These are phyloP conservation scores for Canis aureus DNA, from an alignment of 2,113 vertebrate species.

Conservation along the genomic window DNA sequence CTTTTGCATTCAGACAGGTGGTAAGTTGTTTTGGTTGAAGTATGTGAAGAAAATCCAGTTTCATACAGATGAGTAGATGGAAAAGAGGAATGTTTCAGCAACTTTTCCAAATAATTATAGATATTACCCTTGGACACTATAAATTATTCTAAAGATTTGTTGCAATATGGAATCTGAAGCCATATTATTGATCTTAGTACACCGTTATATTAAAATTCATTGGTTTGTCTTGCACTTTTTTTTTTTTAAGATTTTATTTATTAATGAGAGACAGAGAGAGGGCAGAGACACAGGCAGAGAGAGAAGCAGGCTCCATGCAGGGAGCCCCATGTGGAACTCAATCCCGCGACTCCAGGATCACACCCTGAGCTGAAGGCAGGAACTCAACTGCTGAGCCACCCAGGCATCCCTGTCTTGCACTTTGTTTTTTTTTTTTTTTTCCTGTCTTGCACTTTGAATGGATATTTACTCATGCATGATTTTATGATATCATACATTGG, in stretches of 20 bases:
- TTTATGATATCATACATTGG: constrained; percentile 22
- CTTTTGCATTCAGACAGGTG: background rate
- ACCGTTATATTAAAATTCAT: constrained; percentile 20
- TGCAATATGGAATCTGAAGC: constrained; percentile 30
- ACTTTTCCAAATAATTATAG: background rate
- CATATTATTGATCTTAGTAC: constrained; percentile 5
- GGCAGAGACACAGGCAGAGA: no score
- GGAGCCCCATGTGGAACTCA: no score
- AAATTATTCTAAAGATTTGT: background rate
- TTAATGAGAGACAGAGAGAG: no score
- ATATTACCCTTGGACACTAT: constrained; percentile 1
- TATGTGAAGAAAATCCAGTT: background rate
- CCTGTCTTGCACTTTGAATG: background rate
- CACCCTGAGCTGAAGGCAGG: no score
- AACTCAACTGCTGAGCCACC: no score
- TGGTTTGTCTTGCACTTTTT: background rate
- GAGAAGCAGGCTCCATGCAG: no score
- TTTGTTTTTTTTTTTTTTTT: background rate
- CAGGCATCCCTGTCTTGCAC: background rate
- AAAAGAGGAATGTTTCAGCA: background rate
- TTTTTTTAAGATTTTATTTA: no score
- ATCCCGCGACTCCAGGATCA: no score
- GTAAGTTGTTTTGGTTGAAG: background rate
- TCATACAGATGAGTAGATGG: background rate
- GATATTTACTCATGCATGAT: background rate